Evolutionary conservation across 2,888 invertebrate species (phyloP).

Genomic region (Disparrhopalites patrizii): DNA sequence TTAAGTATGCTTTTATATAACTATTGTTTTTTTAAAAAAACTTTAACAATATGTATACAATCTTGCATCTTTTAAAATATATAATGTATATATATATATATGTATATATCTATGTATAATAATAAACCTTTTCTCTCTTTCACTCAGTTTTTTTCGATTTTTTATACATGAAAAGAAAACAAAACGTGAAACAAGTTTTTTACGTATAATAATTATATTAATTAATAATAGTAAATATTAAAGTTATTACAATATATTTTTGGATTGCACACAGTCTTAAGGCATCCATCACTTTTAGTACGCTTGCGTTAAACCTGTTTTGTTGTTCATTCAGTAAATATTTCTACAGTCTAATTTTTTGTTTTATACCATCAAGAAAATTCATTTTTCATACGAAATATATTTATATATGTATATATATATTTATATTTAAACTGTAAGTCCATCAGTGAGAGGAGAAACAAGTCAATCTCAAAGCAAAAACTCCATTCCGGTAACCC

Average conservation of each 20-base stretch:
- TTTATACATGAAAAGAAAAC: neutral
- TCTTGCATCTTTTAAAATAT: slow-evolving; percentile 17
- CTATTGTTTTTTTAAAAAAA: slow-evolving; percentile 7
- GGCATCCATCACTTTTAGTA: slow-evolving; percentile 33
- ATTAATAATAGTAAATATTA: neutral
- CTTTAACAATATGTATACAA: neutral
- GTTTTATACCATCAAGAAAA: no score
- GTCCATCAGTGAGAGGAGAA: no score
- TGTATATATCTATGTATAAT: neutral
- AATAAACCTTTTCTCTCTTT: neutral
- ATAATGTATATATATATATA: slow-evolving; percentile 4
- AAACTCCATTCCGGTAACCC: no score
- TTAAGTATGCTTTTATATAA: no score
- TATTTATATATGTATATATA: slow-evolving; percentile 1
- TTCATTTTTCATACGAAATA: no score
- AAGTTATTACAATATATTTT: slow-evolving; percentile 22
- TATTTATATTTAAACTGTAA: no score
- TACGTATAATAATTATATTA: neutral
- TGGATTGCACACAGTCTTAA: slow-evolving; percentile 35
- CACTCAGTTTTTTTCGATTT: no score
- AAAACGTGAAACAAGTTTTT: slow-evolving; percentile 2
- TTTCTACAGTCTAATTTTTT: no score
- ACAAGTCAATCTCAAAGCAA: no score
- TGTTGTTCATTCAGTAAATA: neutral
- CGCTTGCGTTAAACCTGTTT: neutral